Evolutionary conservation across 2,113 vertebrate species (phyloP), one percentile per base, ranked within the genome.

Genomic region (Caracal caracal): DNA sequence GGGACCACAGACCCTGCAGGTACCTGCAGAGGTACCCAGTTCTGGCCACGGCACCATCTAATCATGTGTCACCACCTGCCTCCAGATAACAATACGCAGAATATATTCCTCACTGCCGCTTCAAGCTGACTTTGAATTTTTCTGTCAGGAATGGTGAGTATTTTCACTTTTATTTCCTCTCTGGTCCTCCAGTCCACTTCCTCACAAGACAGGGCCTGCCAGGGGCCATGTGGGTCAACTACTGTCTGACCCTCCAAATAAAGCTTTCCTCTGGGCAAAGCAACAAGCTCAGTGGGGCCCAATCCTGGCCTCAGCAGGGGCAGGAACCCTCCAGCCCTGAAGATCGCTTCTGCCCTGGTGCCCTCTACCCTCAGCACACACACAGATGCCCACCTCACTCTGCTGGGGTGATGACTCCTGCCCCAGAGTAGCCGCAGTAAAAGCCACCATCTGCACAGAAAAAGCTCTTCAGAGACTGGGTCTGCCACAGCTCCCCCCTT

Each of bases 121-220:
- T 17, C 51, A 43, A 66, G 49, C 4, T 68, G 70, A 26, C 84
- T 75, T 43, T 20, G 76, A 86, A 30, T 30, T 53, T 68, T 85
- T 88, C 75, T 76, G 20, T 53, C 56, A 20, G 65, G 47, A 86
- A 43, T 13, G 30, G 35, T 5, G 33, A 75, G 35, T 59, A 5
- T 85, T 97, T 97, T 96, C 97, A 93, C 93, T 95, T 97, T 95
- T 82, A 85, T 80, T 66, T 97, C 40, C 17, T 49, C 35, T 79
- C 19, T 37, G 82, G 66, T 37, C 94, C 40, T 91, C 59, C 10
- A 53, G 61, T 13, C 10, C 35, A 71, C 90, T 96, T 90, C 90
- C 84, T 92, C 75, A 73, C 51, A 53, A 73, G 59, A 56, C 37
- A 84, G 59, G 56, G 70, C 70, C 78, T 84, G 51, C 11, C 4